Conservation (phyloP, 2,797 vertebrate species). For the Rostrhamus sociabilis region DNA sequence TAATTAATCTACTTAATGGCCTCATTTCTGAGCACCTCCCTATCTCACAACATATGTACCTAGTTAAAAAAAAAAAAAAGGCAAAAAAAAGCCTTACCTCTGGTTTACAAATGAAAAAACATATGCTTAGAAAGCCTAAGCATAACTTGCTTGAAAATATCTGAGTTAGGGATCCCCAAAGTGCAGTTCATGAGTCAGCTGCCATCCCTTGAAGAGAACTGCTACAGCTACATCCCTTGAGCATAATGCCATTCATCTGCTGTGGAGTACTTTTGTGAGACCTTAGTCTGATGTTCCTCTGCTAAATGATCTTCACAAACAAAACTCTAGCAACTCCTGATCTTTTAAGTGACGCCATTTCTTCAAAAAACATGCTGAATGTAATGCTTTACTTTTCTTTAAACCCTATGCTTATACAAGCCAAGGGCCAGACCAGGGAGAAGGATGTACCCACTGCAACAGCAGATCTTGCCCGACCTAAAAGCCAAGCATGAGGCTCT, state of each 20-base stretch:
- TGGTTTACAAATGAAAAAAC: background rate
- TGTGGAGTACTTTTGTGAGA: background rate
- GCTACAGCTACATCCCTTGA: background rate
- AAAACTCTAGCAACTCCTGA: background rate
- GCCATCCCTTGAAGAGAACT: background rate
- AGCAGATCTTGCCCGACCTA: background rate
- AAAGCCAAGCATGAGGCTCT: background rate
- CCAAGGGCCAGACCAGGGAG: background rate
- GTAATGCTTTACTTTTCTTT: background rate
- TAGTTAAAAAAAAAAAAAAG: background rate
- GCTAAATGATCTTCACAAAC: background rate
- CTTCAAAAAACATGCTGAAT: background rate
- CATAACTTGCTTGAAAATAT: background rate
- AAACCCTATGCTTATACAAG: background rate
- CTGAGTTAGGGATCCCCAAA: background rate
- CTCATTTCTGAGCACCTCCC: background rate
- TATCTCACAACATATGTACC: background rate
- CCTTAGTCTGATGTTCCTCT: background rate
- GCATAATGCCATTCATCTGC: background rate
- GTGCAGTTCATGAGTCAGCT: background rate
- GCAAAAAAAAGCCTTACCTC: background rate
- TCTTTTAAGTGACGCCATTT: background rate
- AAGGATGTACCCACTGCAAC: background rate
- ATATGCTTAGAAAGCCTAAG: background rate
- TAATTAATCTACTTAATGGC: slow-evolving; percentile 54